Evolutionary conservation across 2,888 invertebrate species (phyloP).

Genomic region (Thymelicus acteon): DNA sequence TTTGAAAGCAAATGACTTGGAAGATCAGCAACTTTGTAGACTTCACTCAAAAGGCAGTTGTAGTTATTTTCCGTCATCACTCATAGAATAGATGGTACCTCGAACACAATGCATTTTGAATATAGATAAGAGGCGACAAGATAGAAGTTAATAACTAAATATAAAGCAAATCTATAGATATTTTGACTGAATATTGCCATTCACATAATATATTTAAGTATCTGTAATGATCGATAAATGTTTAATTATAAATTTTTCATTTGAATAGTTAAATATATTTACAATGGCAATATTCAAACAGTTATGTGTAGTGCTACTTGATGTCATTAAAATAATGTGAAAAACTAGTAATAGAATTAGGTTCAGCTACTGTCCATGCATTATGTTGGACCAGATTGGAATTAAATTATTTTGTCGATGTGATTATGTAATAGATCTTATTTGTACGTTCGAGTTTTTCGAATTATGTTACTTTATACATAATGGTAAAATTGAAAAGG

Average conservation of each 20-base stretch:
- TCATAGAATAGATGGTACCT: conserved; percentile 4
- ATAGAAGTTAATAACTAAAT: background rate
- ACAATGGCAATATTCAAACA: background rate
- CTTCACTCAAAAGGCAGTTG: conserved; percentile 23
- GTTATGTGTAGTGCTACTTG: background rate
- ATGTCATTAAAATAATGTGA: conserved; percentile 2
- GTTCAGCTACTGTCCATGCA: background rate
- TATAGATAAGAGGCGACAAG: conserved; percentile 8
- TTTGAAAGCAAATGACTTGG: conserved; percentile 18
- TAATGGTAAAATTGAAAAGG: conserved; percentile 1
- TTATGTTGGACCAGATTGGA: background rate
- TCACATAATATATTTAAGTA: background rate
- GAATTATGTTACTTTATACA: background rate
- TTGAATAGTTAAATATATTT: background rate
- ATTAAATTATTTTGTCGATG: conserved; percentile 1
- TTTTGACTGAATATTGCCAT: conserved; percentile 8
- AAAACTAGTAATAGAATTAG: background rate
- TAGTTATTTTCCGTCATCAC: conserved; percentile 5
- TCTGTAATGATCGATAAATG: no score
- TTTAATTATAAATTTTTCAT: background rate
- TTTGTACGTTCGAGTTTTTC: background rate
- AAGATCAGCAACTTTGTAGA: conserved; percentile 23
- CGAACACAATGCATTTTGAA: conserved; percentile 15
- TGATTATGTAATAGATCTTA: conserved; percentile 10
- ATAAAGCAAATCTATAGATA: background rate